phyloP scores from a whole-genome alignment of 2,113 vertebrate genomes.

The Hemiprocne comata region DNA sequence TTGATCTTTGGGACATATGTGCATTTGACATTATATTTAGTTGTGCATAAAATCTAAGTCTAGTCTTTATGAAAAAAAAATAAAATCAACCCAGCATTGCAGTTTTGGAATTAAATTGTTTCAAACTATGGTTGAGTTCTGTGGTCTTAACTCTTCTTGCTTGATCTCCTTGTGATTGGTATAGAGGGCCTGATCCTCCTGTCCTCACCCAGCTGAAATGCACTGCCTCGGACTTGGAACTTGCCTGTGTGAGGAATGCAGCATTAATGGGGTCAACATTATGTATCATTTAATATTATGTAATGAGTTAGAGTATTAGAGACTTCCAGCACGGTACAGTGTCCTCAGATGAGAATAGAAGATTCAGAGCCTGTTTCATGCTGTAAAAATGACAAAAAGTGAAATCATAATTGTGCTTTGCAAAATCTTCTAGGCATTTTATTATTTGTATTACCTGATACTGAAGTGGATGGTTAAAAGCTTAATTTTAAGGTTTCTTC shows the following conservation, averaged over 20 bases:
- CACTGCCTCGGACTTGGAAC: not conserved
- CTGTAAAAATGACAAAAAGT: not conserved
- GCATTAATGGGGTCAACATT: not conserved
- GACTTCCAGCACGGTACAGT: not conserved
- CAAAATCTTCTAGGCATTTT: constrained; percentile 20
- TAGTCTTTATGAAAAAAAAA: constrained; percentile 54
- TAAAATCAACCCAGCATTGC: not conserved
- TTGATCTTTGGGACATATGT: constrained; percentile 62
- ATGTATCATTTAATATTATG: not conserved
- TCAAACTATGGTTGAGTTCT: not conserved
- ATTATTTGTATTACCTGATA: constrained; percentile 4
- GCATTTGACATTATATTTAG: constrained; percentile 59
- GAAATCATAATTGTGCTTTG: constrained; percentile 15
- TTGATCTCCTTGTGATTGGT: not conserved
- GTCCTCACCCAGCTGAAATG: not conserved
- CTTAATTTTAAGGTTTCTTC: constrained; percentile 48
- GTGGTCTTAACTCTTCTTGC: not conserved
- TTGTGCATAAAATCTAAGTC: constrained; percentile 41
- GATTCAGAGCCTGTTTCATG: constrained; percentile 9
- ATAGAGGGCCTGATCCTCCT: not conserved
- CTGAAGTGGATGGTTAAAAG: constrained; percentile 51
- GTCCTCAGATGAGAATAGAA: not conserved
- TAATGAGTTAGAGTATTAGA: not conserved
- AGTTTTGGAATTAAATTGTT: constrained; percentile 21
- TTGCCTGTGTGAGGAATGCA: not conserved